phyloP scores from a whole-genome alignment of 2,888 invertebrate genomes.

The Chymomyza procnemis region DNA sequence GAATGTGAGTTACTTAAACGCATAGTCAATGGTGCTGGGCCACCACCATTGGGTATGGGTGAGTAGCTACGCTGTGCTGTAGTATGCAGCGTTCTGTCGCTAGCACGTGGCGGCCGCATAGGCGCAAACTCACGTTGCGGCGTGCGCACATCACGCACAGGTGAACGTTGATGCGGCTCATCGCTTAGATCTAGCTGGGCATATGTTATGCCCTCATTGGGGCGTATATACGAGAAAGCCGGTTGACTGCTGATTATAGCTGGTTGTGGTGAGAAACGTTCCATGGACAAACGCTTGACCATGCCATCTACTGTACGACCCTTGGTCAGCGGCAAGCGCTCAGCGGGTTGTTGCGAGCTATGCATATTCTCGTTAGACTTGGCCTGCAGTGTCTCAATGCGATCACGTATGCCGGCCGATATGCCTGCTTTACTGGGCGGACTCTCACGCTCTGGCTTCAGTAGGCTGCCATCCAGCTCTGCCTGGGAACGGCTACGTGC shows the following conservation, averaged over 20 bases:
- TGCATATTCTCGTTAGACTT: constrained; percentile 83
- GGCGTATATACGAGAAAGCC: constrained; percentile 88
- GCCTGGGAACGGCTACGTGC: constrained; percentile 68
- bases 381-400: constrained; percentile 66
- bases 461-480: constrained; percentile 78
- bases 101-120: constrained; percentile 42
- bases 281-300: constrained; percentile 86
- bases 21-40: constrained; percentile 52
- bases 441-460: constrained; percentile 48
- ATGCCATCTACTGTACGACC: constrained; percentile 87
- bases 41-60: constrained; percentile 37
- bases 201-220: constrained; percentile 85
- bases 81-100: constrained; percentile 53
- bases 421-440: constrained; percentile 55
- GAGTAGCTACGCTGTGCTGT: constrained; percentile 40
- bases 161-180: constrained; percentile 48
- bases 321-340: constrained; percentile 84
- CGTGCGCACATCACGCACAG: constrained; percentile 53
- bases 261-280: constrained; percentile 84
- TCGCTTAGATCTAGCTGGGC: constrained; percentile 82
- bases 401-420: constrained; percentile 78
- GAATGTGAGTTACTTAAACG: constrained; percentile 71
- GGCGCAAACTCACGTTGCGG: constrained; percentile 50
- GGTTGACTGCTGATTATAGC: constrained; percentile 83
- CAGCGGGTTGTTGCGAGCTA: constrained; percentile 85